Evolutionary conservation across 2,797 vertebrate genomes (phyloP).

Genomic region (Chanos chanos): DNA sequence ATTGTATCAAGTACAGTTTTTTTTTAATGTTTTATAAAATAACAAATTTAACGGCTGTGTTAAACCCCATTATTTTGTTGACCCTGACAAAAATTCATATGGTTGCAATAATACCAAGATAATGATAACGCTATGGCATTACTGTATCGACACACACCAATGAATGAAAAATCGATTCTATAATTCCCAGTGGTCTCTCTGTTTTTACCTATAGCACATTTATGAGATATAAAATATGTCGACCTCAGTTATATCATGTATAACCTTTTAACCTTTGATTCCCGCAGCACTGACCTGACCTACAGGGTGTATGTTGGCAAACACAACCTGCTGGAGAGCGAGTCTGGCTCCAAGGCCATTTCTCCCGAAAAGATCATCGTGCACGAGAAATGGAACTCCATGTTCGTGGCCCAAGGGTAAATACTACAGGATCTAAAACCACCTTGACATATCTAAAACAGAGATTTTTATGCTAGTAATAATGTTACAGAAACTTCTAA

Average conservation of each 20-base stretch:
- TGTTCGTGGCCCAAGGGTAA: constrained; percentile 71
- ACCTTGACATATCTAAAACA: neutral
- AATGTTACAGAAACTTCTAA: no score
- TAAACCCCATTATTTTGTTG: no score
- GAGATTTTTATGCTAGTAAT: no score
- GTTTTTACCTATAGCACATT: neutral
- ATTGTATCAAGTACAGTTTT: constrained; percentile 73
- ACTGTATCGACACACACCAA: no score
- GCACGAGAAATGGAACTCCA: constrained; percentile 72
- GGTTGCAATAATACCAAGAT: no score
- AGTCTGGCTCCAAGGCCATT: constrained; percentile 64
- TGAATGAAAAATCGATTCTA: no score
- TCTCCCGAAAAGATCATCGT: constrained; percentile 70
- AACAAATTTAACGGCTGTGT: no score
- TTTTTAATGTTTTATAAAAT: no score
- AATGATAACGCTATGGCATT: no score
- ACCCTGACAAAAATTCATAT: no score
- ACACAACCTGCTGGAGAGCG: constrained; percentile 68
- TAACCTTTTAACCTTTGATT: constrained; percentile 14
- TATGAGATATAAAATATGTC: neutral
- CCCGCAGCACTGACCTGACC: constrained; percentile 54
- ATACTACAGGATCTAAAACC: neutral
- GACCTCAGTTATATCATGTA: neutral
- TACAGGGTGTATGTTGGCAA: constrained; percentile 77
- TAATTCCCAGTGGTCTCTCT: no score